Evolutionary conservation across 2,113 vertebrate genomes (phyloP).

Genomic region (Dipodomys stephensi): DNA sequence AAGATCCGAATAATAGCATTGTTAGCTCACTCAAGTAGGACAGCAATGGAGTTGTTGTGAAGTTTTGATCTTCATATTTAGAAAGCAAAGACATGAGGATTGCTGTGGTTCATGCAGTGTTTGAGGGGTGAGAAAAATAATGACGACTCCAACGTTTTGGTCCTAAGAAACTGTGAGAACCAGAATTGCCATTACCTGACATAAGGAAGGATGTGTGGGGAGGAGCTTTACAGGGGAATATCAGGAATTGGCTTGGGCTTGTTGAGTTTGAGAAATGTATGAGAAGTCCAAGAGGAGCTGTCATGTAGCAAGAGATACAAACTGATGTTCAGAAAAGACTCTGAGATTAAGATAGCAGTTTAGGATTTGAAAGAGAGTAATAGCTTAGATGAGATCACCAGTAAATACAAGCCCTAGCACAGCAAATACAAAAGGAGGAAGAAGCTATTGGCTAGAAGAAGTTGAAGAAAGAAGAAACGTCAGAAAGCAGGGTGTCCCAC

Average conservation of each 20-base stretch:
- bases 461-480: not conserved
- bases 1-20: too few species aligned
- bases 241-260: not conserved
- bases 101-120: not conserved
- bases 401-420: not conserved
- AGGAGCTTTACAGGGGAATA: not conserved
- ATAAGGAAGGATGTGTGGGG: not conserved
- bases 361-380: not conserved
- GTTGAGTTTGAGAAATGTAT: not conserved
- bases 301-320: not conserved
- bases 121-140: not conserved
- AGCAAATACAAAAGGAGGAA: not conserved
- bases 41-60: not conserved
- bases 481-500: not conserved
- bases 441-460: not conserved
- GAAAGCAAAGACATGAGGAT: not conserved
- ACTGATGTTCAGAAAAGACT: not conserved
- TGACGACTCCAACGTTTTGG: not conserved
- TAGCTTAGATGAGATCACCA: not conserved
- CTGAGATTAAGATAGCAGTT: not conserved
- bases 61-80: not conserved
- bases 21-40: not conserved
- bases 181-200: not conserved
- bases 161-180: not conserved
- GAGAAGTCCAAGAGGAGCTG: not conserved